These are phyloP conservation scores for Orbicella faveolata DNA, from an alignment of 64 coral and sea anemone species.

Conservation along the genomic window DNA sequence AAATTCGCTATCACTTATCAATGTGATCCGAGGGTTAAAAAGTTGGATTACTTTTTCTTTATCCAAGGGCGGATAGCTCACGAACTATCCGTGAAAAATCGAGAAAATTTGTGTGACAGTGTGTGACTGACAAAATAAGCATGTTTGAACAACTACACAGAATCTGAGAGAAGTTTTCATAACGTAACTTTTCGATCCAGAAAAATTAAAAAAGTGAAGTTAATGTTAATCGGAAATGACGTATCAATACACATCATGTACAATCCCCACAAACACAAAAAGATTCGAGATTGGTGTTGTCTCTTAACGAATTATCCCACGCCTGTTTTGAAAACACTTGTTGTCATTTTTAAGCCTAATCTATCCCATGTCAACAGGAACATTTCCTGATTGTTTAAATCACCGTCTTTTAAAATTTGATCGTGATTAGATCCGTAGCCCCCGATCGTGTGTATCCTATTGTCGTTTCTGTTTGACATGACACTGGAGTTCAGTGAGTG, in stretches of 20 bases:
- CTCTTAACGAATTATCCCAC: conserved; percentile 5
- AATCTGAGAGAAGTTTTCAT: neutral
- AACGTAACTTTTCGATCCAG: neutral
- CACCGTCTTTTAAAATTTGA: neutral
- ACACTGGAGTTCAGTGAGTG: neutral
- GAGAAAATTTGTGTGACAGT: neutral
- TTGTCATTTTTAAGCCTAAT: conserved; percentile 8
- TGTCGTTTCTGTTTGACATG: conserved; percentile 8
- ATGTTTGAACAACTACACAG: neutral
- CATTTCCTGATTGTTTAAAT: neutral
- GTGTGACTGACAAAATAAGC: neutral
- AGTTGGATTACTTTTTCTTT: neutral
- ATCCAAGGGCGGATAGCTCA: neutral
- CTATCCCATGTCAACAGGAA: conserved; percentile 10
- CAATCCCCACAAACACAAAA: neutral
- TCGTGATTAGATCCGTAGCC: conserved; percentile 16
- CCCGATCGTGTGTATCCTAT: neutral
- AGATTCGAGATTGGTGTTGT: neutral
- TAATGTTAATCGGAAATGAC: conserved; percentile 12
- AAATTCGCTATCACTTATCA: conserved; percentile 23
- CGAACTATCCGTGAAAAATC: neutral
- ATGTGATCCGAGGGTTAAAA: conserved; percentile 3
- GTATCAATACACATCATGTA: neutral
- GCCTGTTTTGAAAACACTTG: conserved; percentile 37
- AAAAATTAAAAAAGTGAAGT: neutral